phyloP scores from a whole-genome alignment of 1,140 invertebrate genomes.

The Colletes gigas region DNA sequence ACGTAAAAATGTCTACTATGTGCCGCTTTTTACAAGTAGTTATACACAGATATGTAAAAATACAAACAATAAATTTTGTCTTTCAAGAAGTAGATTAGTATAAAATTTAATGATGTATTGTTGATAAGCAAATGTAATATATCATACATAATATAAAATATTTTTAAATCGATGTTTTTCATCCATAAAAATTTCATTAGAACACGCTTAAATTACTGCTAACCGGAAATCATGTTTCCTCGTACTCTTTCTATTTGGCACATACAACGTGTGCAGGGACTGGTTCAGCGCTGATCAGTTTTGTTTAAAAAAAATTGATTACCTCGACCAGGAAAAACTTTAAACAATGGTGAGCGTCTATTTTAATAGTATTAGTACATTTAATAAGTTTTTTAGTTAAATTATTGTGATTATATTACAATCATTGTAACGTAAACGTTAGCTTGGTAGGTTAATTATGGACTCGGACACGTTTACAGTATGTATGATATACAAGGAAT shows the following conservation, averaged over 20 bases:
- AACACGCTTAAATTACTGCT: neutral
- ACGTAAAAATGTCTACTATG: neutral
- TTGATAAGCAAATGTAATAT: neutral
- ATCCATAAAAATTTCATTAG: neutral
- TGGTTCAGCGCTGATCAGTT: slow-evolving; percentile 76
- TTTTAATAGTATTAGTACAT: neutral
- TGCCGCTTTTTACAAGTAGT: neutral
- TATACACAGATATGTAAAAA: neutral
- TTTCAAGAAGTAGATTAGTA: neutral
- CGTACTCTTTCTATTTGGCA: slow-evolving; percentile 51
- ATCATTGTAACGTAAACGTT: neutral
- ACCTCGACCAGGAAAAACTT: slow-evolving; percentile 69
- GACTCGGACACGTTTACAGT: neutral
- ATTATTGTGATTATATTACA: neutral
- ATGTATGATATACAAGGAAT: neutral
- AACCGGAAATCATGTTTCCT: slow-evolving; percentile 36
- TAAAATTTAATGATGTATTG: neutral
- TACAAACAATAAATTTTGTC: neutral
- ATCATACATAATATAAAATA: neutral
- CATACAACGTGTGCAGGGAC: slow-evolving; percentile 48
- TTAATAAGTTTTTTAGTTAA: neutral
- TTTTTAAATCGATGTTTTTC: neutral
- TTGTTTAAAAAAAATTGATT: slow-evolving; percentile 63
- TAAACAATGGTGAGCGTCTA: slow-evolving; percentile 53
- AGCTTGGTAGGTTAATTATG: slow-evolving; percentile 42